Base-by-base conservation (phyloP, 2,797 vertebrate genomes). In the Coregonus sp. region DNA sequence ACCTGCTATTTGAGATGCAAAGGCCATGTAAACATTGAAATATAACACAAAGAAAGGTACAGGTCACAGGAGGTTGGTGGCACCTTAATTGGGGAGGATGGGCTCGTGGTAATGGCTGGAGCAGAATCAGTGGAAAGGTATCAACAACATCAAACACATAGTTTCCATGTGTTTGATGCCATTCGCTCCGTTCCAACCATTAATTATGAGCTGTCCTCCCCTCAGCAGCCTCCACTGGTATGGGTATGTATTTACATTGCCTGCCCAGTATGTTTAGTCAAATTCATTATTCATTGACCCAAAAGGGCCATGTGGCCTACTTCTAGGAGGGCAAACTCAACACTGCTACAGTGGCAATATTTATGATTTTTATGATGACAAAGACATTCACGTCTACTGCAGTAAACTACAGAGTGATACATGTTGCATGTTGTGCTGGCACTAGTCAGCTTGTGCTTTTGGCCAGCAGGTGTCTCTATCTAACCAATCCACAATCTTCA, bases 391-490 rank as follows among this genome's bases (percentile, higher is more conserved):
- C 11, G 40, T 47, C 40, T 47, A 12, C 40, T 47, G 40, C 40
- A 47, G 40, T 12, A 47, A 11, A 47, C 40, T 47, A 47, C 40
- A 47, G 40, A n/a, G 56, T 61, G 6, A 61, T 61, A 20, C 2
- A 61, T 25, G 18, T 61, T 61, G 56, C 6, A 11, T 61, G 56
- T 9, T 61, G 6, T 20, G 18, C 56, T 20, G 56, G 56, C 65
- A 33, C 29, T 67, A 67, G 65, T 31, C 29, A 15, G 31, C 14
- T 31, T 33, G 31, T 66, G 31, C 29, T 31, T 4, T 33, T 33
- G 66, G 5, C 66, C 66, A 68, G 66, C 66, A 68, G 33, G 33
- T 68, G 66, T 12, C 65, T 15, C 65, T 67, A 29, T 33, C 65
- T 68, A 68, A 68, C 31, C 66, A 16, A 18, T 68, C 31, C 66